Percentiles rank a stretch among this genome's conserved stretches.
These are phyloP conservation scores for Elanus axillaris DNA, from an alignment of 2,113 vertebrate species.

Conservation along the genomic window DNA sequence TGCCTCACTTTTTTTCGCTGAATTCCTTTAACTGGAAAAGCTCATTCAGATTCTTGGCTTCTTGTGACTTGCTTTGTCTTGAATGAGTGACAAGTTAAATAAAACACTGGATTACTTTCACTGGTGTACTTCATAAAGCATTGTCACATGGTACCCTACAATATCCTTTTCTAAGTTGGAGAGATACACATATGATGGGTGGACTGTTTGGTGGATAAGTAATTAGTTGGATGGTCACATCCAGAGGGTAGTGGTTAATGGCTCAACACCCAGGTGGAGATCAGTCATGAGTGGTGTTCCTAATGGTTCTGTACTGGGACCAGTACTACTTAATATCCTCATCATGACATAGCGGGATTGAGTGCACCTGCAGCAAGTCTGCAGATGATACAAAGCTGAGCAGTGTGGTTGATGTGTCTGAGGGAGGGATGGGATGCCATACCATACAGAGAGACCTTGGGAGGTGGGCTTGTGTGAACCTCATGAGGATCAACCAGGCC, in stretches of 20 bases:
- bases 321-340: not conserved
- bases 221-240: not conserved
- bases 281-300: not conserved
- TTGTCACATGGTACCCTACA: not conserved
- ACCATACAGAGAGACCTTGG: not conserved
- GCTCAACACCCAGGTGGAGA: not conserved
- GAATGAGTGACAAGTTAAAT: not conserved
- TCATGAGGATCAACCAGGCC: not conserved
- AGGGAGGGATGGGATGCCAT: not conserved
- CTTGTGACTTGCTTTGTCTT: not conserved
- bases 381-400: not conserved
- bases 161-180: not conserved
- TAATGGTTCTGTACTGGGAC: not conserved
- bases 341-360: rapidly evolving
- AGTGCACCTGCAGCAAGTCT: not conserved
- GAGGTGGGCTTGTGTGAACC: not conserved
- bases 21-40: not conserved
- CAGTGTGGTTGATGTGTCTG: not conserved
- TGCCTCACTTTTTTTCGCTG: not conserved
- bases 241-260: not conserved
- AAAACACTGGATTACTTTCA: not conserved
- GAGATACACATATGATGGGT: not conserved
- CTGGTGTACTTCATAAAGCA: not conserved
- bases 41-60: not conserved
- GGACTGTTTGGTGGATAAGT: not conserved